A percentile compares a stretch with the other conserved stretches of the same genome.
Evolutionary conservation across 2,888 invertebrate species (phyloP).

Genomic region (Melanchra persicariae): DNA sequence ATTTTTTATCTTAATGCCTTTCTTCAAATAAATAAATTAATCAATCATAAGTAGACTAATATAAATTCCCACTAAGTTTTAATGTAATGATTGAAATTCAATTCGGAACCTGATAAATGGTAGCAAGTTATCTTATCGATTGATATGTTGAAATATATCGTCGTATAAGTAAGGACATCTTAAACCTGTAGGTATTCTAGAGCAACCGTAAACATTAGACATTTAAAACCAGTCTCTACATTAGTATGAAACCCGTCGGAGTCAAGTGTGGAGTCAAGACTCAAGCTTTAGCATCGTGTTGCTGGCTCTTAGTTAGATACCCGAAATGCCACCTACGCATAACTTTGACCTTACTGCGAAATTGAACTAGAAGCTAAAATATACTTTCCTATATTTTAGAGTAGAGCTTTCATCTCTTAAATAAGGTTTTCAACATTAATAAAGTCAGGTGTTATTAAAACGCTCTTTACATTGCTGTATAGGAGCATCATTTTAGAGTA

Average conservation of each 20-base stretch:
- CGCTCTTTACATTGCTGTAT: slow-evolving; percentile 27
- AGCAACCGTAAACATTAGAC: background rate
- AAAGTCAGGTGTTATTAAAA: slow-evolving; percentile 38
- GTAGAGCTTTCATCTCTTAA: background rate
- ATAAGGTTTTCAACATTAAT: slow-evolving; percentile 19
- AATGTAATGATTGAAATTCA: background rate
- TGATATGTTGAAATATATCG: background rate
- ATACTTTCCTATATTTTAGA: slow-evolving; percentile 10
- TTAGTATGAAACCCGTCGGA: background rate
- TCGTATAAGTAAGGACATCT: background rate
- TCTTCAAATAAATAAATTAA: slow-evolving; percentile 2
- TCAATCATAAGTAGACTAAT: background rate
- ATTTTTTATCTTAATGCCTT: background rate
- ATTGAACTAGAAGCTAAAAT: slow-evolving; percentile 16
- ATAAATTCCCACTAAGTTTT: background rate
- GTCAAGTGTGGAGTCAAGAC: slow-evolving; percentile 5
- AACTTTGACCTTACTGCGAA: slow-evolving; percentile 3
- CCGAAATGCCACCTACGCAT: slow-evolving; percentile 13
- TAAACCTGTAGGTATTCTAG: background rate
- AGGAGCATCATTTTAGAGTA: slow-evolving; percentile 29
- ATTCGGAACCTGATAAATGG: background rate
- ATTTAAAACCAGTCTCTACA: slow-evolving; percentile 4
- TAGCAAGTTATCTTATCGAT: too few species aligned
- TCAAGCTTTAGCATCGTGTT: slow-evolving; percentile 12
- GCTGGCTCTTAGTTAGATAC: background rate